Evolutionary conservation across 2,888 invertebrate species (phyloP), one percentile per base, ranked within the genome.

Genomic region (Lamproptera curius): DNA sequence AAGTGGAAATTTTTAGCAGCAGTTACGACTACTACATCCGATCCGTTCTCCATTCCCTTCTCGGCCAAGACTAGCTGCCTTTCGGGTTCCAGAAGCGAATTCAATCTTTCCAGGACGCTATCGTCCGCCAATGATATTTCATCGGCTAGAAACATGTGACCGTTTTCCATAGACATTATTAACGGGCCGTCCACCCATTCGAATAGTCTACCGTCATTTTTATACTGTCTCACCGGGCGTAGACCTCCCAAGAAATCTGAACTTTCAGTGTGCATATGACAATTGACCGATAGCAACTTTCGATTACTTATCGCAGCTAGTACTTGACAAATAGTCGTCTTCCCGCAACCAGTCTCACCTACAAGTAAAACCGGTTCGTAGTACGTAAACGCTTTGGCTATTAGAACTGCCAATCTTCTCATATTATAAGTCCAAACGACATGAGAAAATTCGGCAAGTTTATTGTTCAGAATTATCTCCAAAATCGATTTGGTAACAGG

Each of bases 101-200:
- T 99, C 46, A 99, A 86, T 67, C 99, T 90, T 83, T 99, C 99
- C 45, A 99, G 86, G 1, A 99, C 99, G 55, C 97, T 97, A 71
- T 99, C 99, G 72, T 99, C 99, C 0, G 99, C 99, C 54, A 99
- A 81, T 0, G 99, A 99, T 61, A 99, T 99, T 90, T 99, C 99
- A 83, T 99, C 99, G 0, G 98, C 95, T 56, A 99, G 89, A 70
- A 99, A 97, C 68, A 97, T 91, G 52, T 92, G 90, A 0, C 99
- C 99, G 10, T 90, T 87, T 58, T 91, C 89, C 98, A 99, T 98
- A 0, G 98, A 94, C 51, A 91, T 89, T 39, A 99, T 94, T 44
- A 99, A 87, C 0, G 98, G 97, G 0, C 99, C 99, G 73, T 99
- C 97, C 0, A 95, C 92, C 99, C 99, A 99, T 81, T 99, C 98